phyloP scores from a whole-genome alignment of 2,113 vertebrate genomes.

The Rhegmatorhina hoffmannsi region DNA sequence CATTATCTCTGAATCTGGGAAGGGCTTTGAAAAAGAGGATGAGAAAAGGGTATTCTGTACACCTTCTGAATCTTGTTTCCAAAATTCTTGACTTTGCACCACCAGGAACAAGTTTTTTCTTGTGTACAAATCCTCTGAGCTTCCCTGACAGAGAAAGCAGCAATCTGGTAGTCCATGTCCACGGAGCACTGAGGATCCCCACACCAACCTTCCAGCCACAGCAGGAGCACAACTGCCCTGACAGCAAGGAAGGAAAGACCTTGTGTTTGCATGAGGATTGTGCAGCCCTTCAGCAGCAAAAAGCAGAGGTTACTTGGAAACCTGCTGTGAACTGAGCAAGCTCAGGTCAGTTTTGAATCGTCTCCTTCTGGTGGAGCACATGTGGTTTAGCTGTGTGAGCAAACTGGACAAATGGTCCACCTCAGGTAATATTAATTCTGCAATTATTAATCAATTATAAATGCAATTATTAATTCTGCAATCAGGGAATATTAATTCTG shows the following conservation, averaged over 20 bases:
- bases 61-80: background rate
- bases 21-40: background rate
- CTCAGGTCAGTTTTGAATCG: rapidly evolving
- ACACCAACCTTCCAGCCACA: background rate
- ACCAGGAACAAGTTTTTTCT: background rate
- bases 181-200: rapidly evolving
- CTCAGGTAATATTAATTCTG: background rate
- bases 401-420: background rate
- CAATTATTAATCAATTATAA: background rate
- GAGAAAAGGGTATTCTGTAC: background rate
- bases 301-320: background rate
- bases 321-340: background rate
- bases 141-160: background rate
- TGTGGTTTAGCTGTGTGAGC: rapidly evolving
- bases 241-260: background rate
- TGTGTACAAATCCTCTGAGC: background rate
- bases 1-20: background rate
- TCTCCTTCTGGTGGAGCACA: background rate
- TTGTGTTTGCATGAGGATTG: background rate
- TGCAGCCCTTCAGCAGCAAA: background rate
- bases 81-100: background rate
- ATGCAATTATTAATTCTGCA: too few relatives aligned
- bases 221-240: background rate
- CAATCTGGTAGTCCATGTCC: background rate
- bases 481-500: background rate